Base-by-base conservation (phyloP, 2,113 vertebrate species). In the Nothobranchius kuhntae region DNA sequence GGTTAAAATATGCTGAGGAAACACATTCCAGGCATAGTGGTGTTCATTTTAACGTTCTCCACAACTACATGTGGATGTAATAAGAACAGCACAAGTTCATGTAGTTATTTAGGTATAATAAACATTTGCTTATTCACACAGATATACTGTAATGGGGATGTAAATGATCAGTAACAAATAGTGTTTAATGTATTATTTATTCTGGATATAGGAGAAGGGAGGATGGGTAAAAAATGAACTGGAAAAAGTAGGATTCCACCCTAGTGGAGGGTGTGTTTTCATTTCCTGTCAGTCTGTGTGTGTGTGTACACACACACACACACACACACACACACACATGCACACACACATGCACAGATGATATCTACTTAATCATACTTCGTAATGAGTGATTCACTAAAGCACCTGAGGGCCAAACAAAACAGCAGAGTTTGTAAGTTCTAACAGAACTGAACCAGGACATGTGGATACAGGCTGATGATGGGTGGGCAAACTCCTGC, bases 221-320 rank as follows among this genome's bases (percentile, higher is more conserved):
- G 30, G 30, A 30, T 30, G 30, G 3, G 30, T 30, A 30, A 30
- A 30, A 30, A 30, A 2, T 44, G 40, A 68, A 61, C 30, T 48
- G 38, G 17, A n/a, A 66, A 9, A 57, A 65, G 46, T 42, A 75
- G 75, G 73, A 74, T 66, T 72, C 1, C 46, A 62, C 2, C 74
- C 60, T 40, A 53, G 35, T 57, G 65, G 15, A 71, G 75, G 83
- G 82, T 68, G 84, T 78, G 75, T 83, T 80, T 82, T 78, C 55
- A 68, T 47, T 83, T 80, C 75, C 78, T 82, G 72, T 68, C 74
- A 67, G 58, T 46, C 21, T 1, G 44, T 53, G 30, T 47, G 56
- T 26, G n/a, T n/a, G n/a, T n/a, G n/a, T n/a, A 57, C 54, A 61
- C 56, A 30, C 30, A 30, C 30, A 30, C 30, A 30, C 30, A 4